A percentile compares a stretch with the other conserved stretches of the same genome.
Evolutionary conservation across 1,140 invertebrate genomes (phyloP).

Genomic region (Chionoecetes opilio): DNA sequence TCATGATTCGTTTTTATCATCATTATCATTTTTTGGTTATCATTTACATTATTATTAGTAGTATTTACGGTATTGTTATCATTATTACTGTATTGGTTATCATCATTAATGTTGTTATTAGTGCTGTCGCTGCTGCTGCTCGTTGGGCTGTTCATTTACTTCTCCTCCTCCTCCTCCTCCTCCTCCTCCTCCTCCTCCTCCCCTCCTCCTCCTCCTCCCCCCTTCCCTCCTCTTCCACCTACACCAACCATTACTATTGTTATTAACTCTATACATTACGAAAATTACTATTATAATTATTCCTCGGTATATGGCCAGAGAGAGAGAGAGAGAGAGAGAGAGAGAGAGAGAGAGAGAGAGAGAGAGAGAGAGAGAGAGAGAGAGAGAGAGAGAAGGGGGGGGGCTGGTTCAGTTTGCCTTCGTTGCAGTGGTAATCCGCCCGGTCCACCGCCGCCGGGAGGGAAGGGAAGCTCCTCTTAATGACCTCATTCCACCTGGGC

Average conservation of each 20-base stretch:
- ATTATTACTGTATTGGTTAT: not conserved
- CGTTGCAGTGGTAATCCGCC: not conserved
- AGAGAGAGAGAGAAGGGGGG: conserved; percentile 35
- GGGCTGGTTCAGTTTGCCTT: not conserved
- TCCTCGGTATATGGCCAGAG: not conserved
- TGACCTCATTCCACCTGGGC: not conserved
- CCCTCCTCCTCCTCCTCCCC: not conserved
- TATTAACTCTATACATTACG: conserved; percentile 21
- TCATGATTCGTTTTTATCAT: too few relatives aligned
- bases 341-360: conserved; percentile 47
- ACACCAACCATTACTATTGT: not conserved
- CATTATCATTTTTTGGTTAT: too few relatives aligned
- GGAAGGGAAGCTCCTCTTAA: not conserved
- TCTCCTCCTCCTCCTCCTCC: not conserved
- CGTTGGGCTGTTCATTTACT: not conserved
- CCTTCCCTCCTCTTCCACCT: not conserved
- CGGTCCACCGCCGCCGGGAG: not conserved
- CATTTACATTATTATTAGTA: too few relatives aligned
- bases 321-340: conserved; percentile 46
- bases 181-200: not conserved
- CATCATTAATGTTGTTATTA: not conserved
- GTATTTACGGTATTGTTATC: not conserved
- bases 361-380: conserved; percentile 47
- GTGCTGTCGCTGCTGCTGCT: not conserved
- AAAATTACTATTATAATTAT: conserved; percentile 21